These are phyloP conservation scores for Melanargia galathea DNA, from an alignment of 2,888 invertebrate genomes.

Conservation along the genomic window DNA sequence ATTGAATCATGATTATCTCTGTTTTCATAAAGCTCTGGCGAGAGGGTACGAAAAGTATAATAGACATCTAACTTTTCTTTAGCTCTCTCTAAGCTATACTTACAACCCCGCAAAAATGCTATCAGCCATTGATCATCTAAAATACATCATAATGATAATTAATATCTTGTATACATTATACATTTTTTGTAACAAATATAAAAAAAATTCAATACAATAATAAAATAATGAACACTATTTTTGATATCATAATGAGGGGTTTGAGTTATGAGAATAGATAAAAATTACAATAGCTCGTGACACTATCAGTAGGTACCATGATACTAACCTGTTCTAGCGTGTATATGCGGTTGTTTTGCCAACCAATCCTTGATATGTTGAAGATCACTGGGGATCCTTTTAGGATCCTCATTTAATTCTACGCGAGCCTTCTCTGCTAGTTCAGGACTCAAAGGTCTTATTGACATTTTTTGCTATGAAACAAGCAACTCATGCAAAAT, in stretches of 20 bases:
- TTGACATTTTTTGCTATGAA: not conserved
- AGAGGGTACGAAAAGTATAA: conserved; percentile 73
- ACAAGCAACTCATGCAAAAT: not conserved
- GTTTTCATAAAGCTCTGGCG: conserved; percentile 68
- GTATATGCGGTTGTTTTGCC: conserved; percentile 74
- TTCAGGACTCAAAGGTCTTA: conserved; percentile 42
- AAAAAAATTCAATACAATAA: too few relatives aligned
- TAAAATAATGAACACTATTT: too few relatives aligned
- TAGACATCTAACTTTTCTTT: conserved; percentile 83
- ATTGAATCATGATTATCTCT: conserved; percentile 42
- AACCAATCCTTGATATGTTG: conserved; percentile 76
- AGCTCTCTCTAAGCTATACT: conserved; percentile 80
- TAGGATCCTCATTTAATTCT: conserved; percentile 77
- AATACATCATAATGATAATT: conserved; percentile 1
- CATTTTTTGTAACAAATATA: too few relatives aligned
- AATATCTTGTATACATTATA: conserved; percentile 45
- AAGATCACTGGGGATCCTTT: conserved; percentile 64
- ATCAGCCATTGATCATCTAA: conserved; percentile 84
- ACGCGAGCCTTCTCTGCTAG: conserved; percentile 59
- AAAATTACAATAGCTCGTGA: not conserved
- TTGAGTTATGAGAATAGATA: too few relatives aligned
- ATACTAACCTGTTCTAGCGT: conserved; percentile 57
- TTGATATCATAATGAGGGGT: too few relatives aligned
- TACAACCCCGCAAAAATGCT: conserved; percentile 84
- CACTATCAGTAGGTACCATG: not conserved